phyloP scores from a whole-genome alignment of 1,140 invertebrate species.

The Drosophila leontia region DNA sequence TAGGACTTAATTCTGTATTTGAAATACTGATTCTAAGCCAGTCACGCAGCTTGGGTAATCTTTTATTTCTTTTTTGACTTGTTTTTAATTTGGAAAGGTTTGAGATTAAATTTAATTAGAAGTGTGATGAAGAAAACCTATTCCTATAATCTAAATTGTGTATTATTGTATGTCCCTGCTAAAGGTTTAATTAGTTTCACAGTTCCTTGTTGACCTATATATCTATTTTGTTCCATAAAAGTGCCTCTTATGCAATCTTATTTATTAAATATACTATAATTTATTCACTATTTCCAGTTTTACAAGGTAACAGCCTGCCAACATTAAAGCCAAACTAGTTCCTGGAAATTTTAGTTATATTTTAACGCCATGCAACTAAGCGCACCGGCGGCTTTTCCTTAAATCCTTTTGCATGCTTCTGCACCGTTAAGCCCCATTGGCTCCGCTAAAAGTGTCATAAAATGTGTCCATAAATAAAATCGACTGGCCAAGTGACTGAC shows the following conservation, averaged over 20 bases:
- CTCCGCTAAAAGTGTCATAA: constrained; percentile 64
- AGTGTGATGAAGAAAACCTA: not conserved
- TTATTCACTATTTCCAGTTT: not conserved
- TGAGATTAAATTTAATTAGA: not conserved
- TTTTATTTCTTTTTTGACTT: not conserved
- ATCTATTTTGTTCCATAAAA: not conserved
- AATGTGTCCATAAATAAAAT: constrained; percentile 72
- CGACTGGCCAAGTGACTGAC: constrained; percentile 45
- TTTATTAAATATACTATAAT: not conserved
- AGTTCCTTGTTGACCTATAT: not conserved
- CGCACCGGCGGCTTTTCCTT: constrained; percentile 13
- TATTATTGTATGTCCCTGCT: not conserved
- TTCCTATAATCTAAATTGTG: not conserved
- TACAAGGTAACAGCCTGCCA: not conserved
- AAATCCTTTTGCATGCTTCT: constrained; percentile 45
- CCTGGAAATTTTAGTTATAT: constrained; percentile 1
- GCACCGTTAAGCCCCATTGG: constrained; percentile 45
- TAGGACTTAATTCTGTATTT: constrained; percentile 3
- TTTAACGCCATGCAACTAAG: constrained; percentile 11
- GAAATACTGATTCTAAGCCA: constrained; percentile 9
- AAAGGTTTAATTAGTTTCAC: not conserved
- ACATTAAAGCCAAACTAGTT: constrained; percentile 14
- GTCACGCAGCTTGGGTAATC: constrained; percentile 12
- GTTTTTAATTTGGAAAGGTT: not conserved
- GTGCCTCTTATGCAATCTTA: not conserved